Percentiles rank a stretch among this genome's conserved stretches.
These are phyloP conservation scores for Macrostomum lignano DNA, from an alignment of 1,140 invertebrate genomes.

Conservation along the genomic window DNA sequence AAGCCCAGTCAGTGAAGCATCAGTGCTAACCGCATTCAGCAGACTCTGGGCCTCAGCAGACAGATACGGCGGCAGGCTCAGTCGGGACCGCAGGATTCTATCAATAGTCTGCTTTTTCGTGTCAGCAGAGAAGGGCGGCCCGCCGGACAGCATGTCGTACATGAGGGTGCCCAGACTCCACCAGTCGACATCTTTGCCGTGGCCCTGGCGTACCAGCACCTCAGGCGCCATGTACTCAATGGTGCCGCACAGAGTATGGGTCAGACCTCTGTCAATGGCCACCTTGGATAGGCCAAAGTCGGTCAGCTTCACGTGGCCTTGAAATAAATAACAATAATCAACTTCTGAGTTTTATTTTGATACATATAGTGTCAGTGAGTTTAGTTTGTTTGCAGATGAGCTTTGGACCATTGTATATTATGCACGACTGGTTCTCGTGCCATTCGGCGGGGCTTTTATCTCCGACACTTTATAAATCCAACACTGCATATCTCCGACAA, in stretches of 20 bases:
- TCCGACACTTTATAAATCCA: too few species aligned
- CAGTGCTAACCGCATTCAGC: slow-evolving; percentile 23
- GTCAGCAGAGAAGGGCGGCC: slow-evolving; percentile 39
- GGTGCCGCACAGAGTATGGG: slow-evolving; percentile 65
- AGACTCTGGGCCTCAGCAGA: slow-evolving; percentile 67
- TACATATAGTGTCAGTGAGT: too few species aligned
- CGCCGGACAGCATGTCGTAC: slow-evolving; percentile 15
- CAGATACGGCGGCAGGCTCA: slow-evolving; percentile 68
- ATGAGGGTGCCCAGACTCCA: slow-evolving; percentile 95
- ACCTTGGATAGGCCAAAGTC: too few species aligned
- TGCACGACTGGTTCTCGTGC: too few species aligned
- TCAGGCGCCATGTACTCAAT: slow-evolving; percentile 66
- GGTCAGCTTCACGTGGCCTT: too few species aligned
- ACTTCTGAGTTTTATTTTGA: too few species aligned
- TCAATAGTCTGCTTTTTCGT: slow-evolving; percentile 93
- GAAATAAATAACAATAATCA: too few species aligned
- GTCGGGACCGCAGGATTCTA: slow-evolving; percentile 77
- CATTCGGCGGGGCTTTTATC: too few species aligned
- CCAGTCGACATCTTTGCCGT: slow-evolving; percentile 91
- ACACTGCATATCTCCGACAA: too few species aligned
- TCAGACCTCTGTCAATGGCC: slow-evolving; percentile 70
- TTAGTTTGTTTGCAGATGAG: too few species aligned
- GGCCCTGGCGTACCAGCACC: slow-evolving; percentile 83
- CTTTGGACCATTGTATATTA: too few species aligned
- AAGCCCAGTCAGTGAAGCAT: slow-evolving; percentile 5